Evolutionary conservation across 2,113 vertebrate species (phyloP), one percentile per base, ranked within the genome.

Genomic region (Spea bombifrons): DNA sequence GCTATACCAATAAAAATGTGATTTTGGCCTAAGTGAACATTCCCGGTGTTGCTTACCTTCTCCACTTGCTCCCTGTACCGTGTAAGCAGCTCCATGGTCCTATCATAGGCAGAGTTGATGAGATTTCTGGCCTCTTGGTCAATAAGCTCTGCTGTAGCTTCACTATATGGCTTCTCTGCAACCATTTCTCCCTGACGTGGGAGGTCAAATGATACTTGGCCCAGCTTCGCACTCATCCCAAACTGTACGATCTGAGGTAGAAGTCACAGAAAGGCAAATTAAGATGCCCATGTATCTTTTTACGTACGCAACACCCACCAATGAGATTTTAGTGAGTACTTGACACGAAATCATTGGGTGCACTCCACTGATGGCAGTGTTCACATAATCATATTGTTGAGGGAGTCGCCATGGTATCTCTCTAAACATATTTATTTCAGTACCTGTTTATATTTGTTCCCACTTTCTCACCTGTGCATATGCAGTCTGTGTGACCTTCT

Each of bases 61-160:
- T 88, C 88, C 59, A 89, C 88, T 73, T 84, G 76, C 5, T 87
- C 85, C 7, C 13, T 65, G 74, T 85, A 88, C 59, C 47, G 44
- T 0, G 57, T 88, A 50, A 93, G 55, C 3, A 93, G 91, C 17
- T 81, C 75, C 75, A 89, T 78, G 2, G 89, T 93, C 76, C 86
- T 83, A 2, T 86, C 71, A 8, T 86, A 89, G 73, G 92, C 84
- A 0, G 65, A 15, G 17, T 85, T 83, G 53, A 93, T 84, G 15
- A 94, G 90, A n/a, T 12, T 3, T 8, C 90, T 83, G 16, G 92
- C 94, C 79, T 94, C 93, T 80, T 92, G 85, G 5, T 94, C 92
- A 1, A 92, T 91, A 6, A 94, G 87, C 82, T 91, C 87, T 4
- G 90, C 88, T 0, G 88, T 87, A 4, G 87, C 88, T 78, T 92